A percentile compares a stretch with the other conserved stretches of the same genome.
These are phyloP conservation scores for Drosophila ambigua DNA, from an alignment of 1,140 invertebrate genomes.

Conservation along the genomic window DNA sequence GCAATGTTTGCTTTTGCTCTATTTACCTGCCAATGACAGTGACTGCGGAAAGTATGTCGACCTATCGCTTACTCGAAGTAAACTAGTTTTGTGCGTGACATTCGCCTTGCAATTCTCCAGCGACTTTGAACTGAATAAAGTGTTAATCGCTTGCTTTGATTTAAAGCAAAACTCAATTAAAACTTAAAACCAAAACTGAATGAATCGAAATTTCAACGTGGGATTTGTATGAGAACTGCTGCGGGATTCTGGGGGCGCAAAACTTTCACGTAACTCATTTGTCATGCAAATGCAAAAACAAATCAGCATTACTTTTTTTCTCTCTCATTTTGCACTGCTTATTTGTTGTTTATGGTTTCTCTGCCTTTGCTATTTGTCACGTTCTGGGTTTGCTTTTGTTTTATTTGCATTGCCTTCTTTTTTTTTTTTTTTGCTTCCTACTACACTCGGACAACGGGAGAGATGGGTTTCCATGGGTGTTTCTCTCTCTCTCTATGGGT, in stretches of 20 bases:
- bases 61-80: conserved; percentile 51
- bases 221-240: conserved; percentile 1
- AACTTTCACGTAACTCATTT: conserved; percentile 78
- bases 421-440: conserved; percentile 35
- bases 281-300: conserved; percentile 61
- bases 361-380: conserved; percentile 54
- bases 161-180: conserved; percentile 19
- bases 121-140: conserved; percentile 75
- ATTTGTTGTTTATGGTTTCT: conserved; percentile 25
- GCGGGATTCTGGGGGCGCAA: conserved; percentile 5
- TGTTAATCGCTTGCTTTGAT: conserved; percentile 66
- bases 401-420: conserved; percentile 47
- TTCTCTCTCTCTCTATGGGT: conserved; percentile 28
- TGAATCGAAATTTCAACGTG: neutral
- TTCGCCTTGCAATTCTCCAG: conserved; percentile 33
- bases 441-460: conserved; percentile 2
- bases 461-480: conserved; percentile 1
- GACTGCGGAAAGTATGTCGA: conserved; percentile 71
- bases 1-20: conserved; percentile 57
- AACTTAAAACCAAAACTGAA: conserved; percentile 5
- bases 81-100: conserved; percentile 56
- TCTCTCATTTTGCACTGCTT: conserved; percentile 20
- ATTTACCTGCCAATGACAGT: conserved; percentile 74
- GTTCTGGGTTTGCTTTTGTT: conserved; percentile 68
- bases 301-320: conserved; percentile 10